Conservation (phyloP, 2,888 invertebrate species). For the Drosophila vallismaia region DNA sequence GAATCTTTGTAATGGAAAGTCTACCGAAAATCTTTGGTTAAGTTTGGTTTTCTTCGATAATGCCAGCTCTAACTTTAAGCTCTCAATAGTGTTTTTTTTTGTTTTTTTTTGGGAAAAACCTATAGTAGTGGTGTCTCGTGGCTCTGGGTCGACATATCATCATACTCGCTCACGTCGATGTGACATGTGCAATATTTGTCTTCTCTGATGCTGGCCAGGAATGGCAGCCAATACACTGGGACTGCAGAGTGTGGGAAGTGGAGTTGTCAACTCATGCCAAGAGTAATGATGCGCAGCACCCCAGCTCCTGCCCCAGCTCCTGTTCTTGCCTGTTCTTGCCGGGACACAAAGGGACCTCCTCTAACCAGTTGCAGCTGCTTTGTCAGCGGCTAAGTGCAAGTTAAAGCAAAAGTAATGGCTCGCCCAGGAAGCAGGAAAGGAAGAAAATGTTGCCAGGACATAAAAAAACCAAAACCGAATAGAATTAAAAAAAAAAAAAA, state of each 20-base stretch:
- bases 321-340: too few species aligned
- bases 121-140: neutral
- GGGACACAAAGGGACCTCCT: too few species aligned
- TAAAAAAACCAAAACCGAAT: neutral
- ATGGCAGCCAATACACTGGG: slow-evolving; percentile 66
- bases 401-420: slow-evolving; percentile 72
- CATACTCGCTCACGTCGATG: slow-evolving; percentile 47
- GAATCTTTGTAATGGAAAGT: slow-evolving; percentile 33
- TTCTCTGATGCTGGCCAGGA: slow-evolving; percentile 45
- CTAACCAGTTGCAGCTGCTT: slow-evolving; percentile 50
- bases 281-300: slow-evolving; percentile 66
- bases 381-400: slow-evolving; percentile 73
- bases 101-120: neutral
- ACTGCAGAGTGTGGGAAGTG: neutral
- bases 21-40: slow-evolving; percentile 4
- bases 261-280: slow-evolving; percentile 73
- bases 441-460: slow-evolving; percentile 36
- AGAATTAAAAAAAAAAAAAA: neutral
- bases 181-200: slow-evolving; percentile 76
- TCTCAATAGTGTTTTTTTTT: neutral
- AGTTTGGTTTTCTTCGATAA: neutral
- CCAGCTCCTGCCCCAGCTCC: too few species aligned
- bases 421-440: slow-evolving; percentile 37
- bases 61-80: neutral
- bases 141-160: slow-evolving; percentile 15